Evolutionary conservation across 2,888 invertebrate species (phyloP).

Genomic region (Oxyscelio sp.): DNA sequence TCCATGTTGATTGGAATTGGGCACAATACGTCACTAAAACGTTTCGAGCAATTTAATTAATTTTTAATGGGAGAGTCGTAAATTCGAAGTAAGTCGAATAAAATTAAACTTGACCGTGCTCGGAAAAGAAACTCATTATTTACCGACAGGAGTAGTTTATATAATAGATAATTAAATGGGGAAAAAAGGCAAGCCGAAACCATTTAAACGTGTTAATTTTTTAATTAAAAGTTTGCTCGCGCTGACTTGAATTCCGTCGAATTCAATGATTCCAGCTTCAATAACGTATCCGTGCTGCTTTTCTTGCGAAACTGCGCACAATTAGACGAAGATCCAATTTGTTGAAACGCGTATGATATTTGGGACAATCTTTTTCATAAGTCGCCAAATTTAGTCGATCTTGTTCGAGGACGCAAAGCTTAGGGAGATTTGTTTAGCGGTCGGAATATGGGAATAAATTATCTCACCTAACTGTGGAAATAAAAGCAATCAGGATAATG

Average conservation of each 20-base stretch:
- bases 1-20: slow-evolving; percentile 18
- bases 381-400: slow-evolving; percentile 12
- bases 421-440: slow-evolving; percentile 39
- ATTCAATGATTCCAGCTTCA: background rate
- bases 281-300: background rate
- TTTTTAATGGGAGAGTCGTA: slow-evolving; percentile 12
- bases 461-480: slow-evolving; percentile 35
- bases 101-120: background rate
- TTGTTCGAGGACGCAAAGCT: background rate
- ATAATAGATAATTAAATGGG: background rate
- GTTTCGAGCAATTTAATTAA: slow-evolving; percentile 28
- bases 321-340: slow-evolving; percentile 12
- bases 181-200: background rate
- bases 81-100: slow-evolving; percentile 7
- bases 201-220: background rate
- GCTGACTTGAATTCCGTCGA: background rate
- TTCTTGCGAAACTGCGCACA: background rate
- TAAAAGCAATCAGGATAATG: slow-evolving; percentile 58
- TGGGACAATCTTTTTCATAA: slow-evolving; percentile 2
- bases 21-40: slow-evolving; percentile 11
- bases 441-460: slow-evolving; percentile 39
- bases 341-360: no score
- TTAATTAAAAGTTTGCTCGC: background rate
- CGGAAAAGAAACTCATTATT: slow-evolving; percentile 5
- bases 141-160: background rate